Base-by-base conservation (phyloP, 2,113 vertebrate genomes). In the Polypterus senegalus region DNA sequence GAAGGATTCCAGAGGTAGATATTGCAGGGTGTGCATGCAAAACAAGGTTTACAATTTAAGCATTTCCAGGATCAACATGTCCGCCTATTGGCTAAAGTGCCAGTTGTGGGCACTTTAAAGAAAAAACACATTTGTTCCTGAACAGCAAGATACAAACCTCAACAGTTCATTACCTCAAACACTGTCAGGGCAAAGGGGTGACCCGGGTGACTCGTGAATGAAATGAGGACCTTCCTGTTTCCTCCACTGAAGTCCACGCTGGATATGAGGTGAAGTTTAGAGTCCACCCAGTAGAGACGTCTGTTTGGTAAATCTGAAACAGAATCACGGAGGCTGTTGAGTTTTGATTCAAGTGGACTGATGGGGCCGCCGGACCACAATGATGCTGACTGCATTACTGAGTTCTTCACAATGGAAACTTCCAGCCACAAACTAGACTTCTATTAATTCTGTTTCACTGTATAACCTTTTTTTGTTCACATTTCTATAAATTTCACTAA, bases 251-350 rank as follows among this genome's bases (percentile, higher is more conserved):
- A 86, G 80, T 97, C 93, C 67, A 97, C 87, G 63, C 93, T 96
- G 73, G 94, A 97, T 61, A 99, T 89, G 27, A 91, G 81, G 76
- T 99, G 95, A 69, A 97, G 77, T 78, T 98, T 99, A 68, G 96
- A 97, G 79, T 99, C 96, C 53, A 99, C 93, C 96, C 96, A 99
- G 75, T 99, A 99, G 7, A 99, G 79, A 70, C 93, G 92, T 66
- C 90, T 87, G 79, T 83, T 94, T 74, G 92, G 84, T 78, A 99
- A 77, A 81, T 99, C 96, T 99, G 81, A 63, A 57, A 67, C 60
- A 57, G 66, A 72, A 75, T 65, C 69, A 70, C 63, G 11, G 43
- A 70, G 64, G 27, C 27, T 27, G 27, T 27, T 27, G 27, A 27
- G 27, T 27, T 27, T 27, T 27, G 27, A 27, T 27, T 27, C 27